These are phyloP conservation scores for Rutpela maculata DNA, from an alignment of 2,888 invertebrate genomes.

Conservation along the genomic window DNA sequence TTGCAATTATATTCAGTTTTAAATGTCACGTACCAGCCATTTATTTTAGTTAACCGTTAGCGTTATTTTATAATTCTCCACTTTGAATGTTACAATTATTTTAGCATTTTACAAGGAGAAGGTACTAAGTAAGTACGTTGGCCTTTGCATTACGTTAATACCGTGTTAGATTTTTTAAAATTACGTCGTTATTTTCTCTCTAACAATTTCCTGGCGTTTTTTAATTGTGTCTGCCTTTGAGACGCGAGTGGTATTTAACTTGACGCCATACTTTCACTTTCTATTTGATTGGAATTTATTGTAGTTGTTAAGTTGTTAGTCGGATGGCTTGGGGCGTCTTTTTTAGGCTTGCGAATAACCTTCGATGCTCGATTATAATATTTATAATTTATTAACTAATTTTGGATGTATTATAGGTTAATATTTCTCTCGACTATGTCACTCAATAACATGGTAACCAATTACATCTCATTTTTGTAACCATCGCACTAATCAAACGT, in stretches of 20 bases:
- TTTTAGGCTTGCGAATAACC: not conserved
- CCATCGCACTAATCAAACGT: too few relatives aligned
- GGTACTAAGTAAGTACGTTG: slow-evolving; percentile 18
- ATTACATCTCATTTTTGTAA: too few relatives aligned
- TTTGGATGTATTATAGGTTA: too few relatives aligned
- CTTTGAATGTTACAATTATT: slow-evolving; percentile 19
- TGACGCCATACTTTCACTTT: slow-evolving; percentile 21
- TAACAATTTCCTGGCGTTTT: slow-evolving; percentile 7
- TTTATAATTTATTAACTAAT: too few relatives aligned
- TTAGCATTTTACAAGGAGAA: not conserved
- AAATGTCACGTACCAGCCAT: slow-evolving; percentile 21
- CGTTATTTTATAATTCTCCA: slow-evolving; percentile 14
- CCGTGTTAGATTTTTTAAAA: not conserved
- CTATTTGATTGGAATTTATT: slow-evolving; percentile 27
- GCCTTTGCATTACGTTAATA: slow-evolving; percentile 15
- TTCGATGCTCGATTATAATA: too few relatives aligned
- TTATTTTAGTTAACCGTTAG: slow-evolving; percentile 32
- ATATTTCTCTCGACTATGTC: too few relatives aligned
- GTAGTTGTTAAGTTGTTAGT: not conserved
- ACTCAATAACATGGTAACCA: too few relatives aligned
- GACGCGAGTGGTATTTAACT: slow-evolving; percentile 4
- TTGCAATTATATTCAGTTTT: slow-evolving; percentile 22
- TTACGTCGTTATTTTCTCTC: not conserved
- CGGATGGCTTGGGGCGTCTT: not conserved
- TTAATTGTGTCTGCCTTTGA: not conserved